Conservation (phyloP, 2,888 invertebrate genomes). For the Monoplex corrugatus region DNA sequence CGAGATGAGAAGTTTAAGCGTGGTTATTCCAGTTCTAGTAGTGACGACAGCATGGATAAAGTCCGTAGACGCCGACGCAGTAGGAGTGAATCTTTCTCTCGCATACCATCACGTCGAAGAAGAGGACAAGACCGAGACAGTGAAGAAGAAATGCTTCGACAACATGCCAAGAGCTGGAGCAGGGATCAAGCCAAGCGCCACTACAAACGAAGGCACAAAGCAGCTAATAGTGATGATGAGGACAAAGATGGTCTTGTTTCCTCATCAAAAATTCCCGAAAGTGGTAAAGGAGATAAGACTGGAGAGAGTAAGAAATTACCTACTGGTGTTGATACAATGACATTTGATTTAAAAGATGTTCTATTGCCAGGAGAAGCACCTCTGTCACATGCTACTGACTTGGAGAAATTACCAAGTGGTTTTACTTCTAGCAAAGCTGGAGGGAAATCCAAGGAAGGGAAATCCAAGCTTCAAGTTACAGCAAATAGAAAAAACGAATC, state of each 20-base stretch:
- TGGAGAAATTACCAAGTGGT: neutral
- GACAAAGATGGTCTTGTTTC: neutral
- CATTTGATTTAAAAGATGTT: slow-evolving; percentile 33
- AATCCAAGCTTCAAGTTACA: neutral
- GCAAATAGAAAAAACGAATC: neutral
- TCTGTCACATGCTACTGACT: neutral
- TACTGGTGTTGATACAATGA: neutral
- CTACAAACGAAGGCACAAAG: slow-evolving; percentile 36
- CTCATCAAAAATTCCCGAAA: neutral
- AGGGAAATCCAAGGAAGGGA: neutral
- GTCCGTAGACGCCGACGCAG: neutral
- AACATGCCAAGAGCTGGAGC: slow-evolving; percentile 40
- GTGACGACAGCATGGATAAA: slow-evolving; percentile 29
- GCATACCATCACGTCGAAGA: neutral
- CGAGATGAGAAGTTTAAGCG: neutral
- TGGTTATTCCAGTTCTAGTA: slow-evolving; percentile 29
- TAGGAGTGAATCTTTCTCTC: slow-evolving; percentile 34
- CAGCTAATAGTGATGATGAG: slow-evolving; percentile 32
- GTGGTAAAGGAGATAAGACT: neutral
- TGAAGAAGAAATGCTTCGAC: slow-evolving; percentile 41
- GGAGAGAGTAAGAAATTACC: neutral
- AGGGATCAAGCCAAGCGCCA: slow-evolving; percentile 37
- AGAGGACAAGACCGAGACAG: slow-evolving; percentile 25
- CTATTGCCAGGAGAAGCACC: slow-evolving; percentile 43
- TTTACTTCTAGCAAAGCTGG: neutral